Evolutionary conservation across 2,113 vertebrate species (phyloP).

Genomic region (Albula goreensis): DNA sequence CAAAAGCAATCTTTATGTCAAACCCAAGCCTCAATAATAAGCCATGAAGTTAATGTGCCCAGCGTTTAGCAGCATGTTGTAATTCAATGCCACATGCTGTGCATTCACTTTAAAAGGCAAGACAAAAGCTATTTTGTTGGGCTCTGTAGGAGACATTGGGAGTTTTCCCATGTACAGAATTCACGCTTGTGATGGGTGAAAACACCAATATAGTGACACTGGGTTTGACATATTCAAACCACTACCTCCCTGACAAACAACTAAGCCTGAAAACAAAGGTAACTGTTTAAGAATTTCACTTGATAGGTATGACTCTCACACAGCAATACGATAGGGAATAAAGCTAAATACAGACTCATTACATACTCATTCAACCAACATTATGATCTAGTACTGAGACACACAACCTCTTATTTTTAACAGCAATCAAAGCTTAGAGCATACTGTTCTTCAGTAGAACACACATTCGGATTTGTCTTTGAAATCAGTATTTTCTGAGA

Average conservation of each 20-base stretch:
- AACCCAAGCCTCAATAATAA: conserved; percentile 18
- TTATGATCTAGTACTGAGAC: no score
- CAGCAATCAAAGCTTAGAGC: no score
- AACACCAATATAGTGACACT: neutral
- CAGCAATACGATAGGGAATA: no score
- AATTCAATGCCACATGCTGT: conserved; percentile 27
- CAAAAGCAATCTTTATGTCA: conserved; percentile 9
- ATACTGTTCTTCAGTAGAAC: no score
- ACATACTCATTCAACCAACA: no score
- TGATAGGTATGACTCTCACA: no score
- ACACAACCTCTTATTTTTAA: no score
- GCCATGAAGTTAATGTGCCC: neutral
- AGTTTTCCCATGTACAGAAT: neutral
- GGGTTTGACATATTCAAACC: neutral
- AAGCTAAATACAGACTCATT: no score
- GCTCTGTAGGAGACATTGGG: neutral
- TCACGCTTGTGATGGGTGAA: neutral
- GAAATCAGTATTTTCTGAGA: no score
- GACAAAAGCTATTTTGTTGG: neutral
- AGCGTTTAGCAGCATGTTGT: neutral
- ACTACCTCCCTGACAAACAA: neutral
- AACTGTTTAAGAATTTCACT: no score
- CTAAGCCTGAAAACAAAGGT: neutral
- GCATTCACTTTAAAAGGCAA: neutral
- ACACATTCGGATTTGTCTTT: no score